Evolutionary conservation across 2,797 vertebrate genomes (phyloP), one percentile per base, ranked within the genome.

Genomic region (Onychomys arenicola): DNA sequence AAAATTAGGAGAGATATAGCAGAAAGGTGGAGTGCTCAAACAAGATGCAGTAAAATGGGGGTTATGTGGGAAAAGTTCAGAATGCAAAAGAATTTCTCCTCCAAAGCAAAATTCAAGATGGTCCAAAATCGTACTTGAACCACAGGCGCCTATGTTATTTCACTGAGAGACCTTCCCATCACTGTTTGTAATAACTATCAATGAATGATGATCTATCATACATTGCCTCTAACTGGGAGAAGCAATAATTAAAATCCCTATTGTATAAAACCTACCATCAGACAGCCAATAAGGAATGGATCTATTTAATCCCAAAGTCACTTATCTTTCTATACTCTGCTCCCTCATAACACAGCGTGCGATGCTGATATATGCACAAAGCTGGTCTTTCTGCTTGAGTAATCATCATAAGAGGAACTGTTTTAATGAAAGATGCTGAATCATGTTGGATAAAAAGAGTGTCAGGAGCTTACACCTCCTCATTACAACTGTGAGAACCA

Each of bases 361-460:
- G 25, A 29, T 13, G 16, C 75, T 82, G 81, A 61, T 61, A 40
- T 23, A n/a, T 78, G 40, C 59, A 34, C 25, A 73, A 80, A 82
- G 16, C 82, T 93, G 21, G 34, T 29, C 90, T 84, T 95, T 77
- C 81, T 77, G 65, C 89, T 21, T 71, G 37, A 91, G 27, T 40
- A 67, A 88, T 89, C 55, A 55, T 94, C n/a, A 17, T 34, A 61
- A 90, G 37, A 91, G 71, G 75, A 61, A 71, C 52, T 29, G 61
- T 81, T 94, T 94, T 83, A 93, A 80, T 94, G 80, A 93, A 97
- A 96, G 37, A 61, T 4, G 76, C 14, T 16, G 32, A 89, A 13
- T 59, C 37, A 25, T 75, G 29, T 69, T 96, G 37, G 92, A 14
- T 85, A 34, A 75, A 89, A 84, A 46, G 73, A 92, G 87, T 95